Conservation (phyloP, 2,888 invertebrate species). For the Punctoribates punctum region DNA sequence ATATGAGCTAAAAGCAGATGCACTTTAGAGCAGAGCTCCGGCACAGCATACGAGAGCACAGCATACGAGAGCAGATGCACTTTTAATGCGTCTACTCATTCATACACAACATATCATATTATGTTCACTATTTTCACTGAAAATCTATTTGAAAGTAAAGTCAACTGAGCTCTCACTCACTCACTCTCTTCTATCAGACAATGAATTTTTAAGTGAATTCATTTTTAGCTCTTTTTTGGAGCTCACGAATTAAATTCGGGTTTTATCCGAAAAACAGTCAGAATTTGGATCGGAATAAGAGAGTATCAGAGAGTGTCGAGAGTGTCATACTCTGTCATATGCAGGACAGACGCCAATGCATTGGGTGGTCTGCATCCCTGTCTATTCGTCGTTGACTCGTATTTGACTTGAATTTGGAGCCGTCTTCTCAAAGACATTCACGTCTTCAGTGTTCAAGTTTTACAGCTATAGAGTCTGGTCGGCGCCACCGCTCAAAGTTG, state of each 20-base stretch:
- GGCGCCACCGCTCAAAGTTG: conserved; percentile 27
- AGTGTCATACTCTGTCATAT: conserved; percentile 3
- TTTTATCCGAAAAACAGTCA: background rate
- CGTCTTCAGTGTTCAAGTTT: conserved; percentile 18
- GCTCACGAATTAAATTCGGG: background rate
- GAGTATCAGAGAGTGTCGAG: too few species aligned
- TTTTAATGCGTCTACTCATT: conserved; percentile 29
- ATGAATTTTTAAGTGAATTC: conserved; percentile 13
- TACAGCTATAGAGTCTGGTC: conserved; percentile 33
- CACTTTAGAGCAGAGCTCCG: conserved; percentile 28
- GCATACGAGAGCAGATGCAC: conserved; percentile 14
- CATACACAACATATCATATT: background rate
- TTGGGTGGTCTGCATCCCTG: conserved; percentile 24
- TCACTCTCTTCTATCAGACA: background rate
- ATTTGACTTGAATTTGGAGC: conserved; percentile 13
- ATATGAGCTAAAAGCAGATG: conserved; percentile 30
- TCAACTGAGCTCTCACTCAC: background rate
- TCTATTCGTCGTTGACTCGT: background rate
- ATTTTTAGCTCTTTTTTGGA: conserved; percentile 15
- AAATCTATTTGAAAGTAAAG: conserved; percentile 19
- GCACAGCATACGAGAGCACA: too few species aligned
- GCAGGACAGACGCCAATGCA: conserved; percentile 36
- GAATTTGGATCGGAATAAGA: background rate
- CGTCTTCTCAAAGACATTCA: background rate
- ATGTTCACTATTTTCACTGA: conserved; percentile 20